These are phyloP conservation scores for Schizotus pectinicornis DNA, from an alignment of 2,888 invertebrate genomes.

Conservation along the genomic window DNA sequence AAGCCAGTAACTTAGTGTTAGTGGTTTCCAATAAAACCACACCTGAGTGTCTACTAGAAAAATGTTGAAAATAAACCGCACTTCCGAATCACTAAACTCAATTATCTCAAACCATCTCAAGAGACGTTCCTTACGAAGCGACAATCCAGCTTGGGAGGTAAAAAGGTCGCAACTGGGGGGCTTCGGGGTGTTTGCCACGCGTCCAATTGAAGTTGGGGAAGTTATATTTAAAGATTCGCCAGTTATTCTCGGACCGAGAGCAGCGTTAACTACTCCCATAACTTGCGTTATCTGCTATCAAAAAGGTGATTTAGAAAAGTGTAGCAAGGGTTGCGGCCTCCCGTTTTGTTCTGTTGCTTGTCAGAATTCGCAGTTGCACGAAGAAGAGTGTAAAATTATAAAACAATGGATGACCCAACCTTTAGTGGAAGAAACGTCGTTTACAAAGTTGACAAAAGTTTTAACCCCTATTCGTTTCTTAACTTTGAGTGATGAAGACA, in stretches of 20 bases:
- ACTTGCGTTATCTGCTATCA: slow-evolving; percentile 72
- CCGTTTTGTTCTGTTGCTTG: slow-evolving; percentile 73
- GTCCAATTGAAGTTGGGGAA: slow-evolving; percentile 71
- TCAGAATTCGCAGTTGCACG: slow-evolving; percentile 65
- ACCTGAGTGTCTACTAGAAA: no score
- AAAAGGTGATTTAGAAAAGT: slow-evolving; percentile 56
- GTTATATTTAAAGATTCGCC: slow-evolving; percentile 74
- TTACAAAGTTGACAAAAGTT: slow-evolving; percentile 49
- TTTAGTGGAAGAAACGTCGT: slow-evolving; percentile 47
- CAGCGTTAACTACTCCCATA: slow-evolving; percentile 61
- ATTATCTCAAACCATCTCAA: slow-evolving; percentile 10
- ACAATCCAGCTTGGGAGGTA: slow-evolving; percentile 65
- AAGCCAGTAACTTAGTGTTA: no score
- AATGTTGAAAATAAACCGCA: slow-evolving; percentile 12
- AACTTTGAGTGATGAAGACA: slow-evolving; percentile 58
- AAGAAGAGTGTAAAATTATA: slow-evolving; percentile 69
- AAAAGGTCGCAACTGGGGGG: slow-evolving; percentile 68
- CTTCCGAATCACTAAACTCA: slow-evolving; percentile 1
- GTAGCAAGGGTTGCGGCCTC: slow-evolving; percentile 70
- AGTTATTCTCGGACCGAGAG: slow-evolving; percentile 72
- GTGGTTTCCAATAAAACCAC: no score
- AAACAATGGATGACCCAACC: slow-evolving; percentile 61
- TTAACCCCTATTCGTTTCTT: slow-evolving; percentile 59
- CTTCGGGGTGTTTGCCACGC: slow-evolving; percentile 73
- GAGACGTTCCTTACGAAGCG: slow-evolving; percentile 6